Base-by-base conservation (phyloP, 2,113 vertebrate genomes). In the human (Homo sapiens) region DNA sequence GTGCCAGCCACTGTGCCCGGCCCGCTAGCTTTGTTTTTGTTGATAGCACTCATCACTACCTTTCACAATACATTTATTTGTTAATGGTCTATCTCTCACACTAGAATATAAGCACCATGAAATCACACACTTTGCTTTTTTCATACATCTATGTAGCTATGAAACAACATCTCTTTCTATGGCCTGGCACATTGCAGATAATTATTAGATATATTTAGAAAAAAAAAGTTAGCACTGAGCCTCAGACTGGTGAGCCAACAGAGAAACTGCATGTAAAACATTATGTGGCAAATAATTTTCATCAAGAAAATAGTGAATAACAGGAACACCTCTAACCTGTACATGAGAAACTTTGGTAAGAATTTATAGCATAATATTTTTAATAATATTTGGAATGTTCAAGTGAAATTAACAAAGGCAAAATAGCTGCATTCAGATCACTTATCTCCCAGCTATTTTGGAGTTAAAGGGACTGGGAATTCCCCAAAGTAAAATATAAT, bases 401-500 rank as follows among this genome's bases (percentile, higher is more conserved):
- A 88, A 66, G 43, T 40, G 3, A 5, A 22, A 82, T 73, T 55
- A 94, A 84, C 25, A 88, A 79, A 13, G n/a, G 38, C 8, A 96
- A 85, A 92, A 57, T 7, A 25, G 20, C 8, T 59, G 10, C 3
- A 61, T 83, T 52, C 50, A 68, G 79, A 84, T 22, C 3, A 94
- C 10, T 78, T 73, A 32, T 3, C 9, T 45, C 20, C 32, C 59
- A 90, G 10, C 52, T 93, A 81, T 48, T 89, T 80, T 45, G 25
- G 27, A 82, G 8, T 27, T 57, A 17, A 57, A 70, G 61, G 48
- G 93, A 95, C 18, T 80, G 25, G 5, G 22, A 70, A 72, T 80
- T 40, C 0, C 61, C 66, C 22, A 87, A 92, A 92, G 61, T 89
- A 50, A 97, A 90, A 66, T 40, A 32, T 66, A 95, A 96, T 92